Conservation (phyloP, 2,888 invertebrate species). For the Eupithecia subumbrata region DNA sequence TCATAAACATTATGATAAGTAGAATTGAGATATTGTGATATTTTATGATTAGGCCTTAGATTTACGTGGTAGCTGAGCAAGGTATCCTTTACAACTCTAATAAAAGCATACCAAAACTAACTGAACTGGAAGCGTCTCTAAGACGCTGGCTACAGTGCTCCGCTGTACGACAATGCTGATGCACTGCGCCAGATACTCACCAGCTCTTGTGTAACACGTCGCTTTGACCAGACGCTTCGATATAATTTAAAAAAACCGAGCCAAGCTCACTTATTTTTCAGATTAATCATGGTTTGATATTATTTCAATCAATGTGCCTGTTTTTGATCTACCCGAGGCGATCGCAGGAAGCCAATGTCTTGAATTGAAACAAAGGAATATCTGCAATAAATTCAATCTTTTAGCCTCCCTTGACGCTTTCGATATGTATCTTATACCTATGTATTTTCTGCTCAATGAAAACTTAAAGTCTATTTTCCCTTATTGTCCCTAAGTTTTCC, state of each 20-base stretch:
- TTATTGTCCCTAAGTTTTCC: neutral
- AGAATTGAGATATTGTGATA: neutral
- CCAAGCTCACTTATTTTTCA: neutral
- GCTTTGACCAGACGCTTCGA: too few species aligned
- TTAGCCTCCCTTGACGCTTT: neutral
- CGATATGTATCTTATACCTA: neutral
- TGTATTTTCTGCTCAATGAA: neutral
- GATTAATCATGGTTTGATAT: too few species aligned
- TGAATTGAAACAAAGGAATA: neutral
- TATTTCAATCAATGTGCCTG: too few species aligned
- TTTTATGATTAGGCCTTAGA: neutral
- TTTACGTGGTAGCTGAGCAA: too few species aligned
- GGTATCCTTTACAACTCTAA: too few species aligned
- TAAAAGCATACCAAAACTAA: too few species aligned
- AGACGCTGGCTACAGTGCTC: neutral
- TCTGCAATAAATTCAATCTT: neutral
- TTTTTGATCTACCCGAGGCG: neutral
- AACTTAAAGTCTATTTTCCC: neutral
- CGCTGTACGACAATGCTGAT: too few species aligned
- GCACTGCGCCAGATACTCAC: neutral
- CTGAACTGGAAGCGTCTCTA: too few species aligned
- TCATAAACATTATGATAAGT: conserved; percentile 11
- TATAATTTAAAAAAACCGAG: neutral
- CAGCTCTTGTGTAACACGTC: too few species aligned
- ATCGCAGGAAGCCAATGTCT: neutral